These are phyloP conservation scores for Sinopyrophorus schimmeli DNA, from an alignment of 2,888 invertebrate species.

Conservation along the genomic window DNA sequence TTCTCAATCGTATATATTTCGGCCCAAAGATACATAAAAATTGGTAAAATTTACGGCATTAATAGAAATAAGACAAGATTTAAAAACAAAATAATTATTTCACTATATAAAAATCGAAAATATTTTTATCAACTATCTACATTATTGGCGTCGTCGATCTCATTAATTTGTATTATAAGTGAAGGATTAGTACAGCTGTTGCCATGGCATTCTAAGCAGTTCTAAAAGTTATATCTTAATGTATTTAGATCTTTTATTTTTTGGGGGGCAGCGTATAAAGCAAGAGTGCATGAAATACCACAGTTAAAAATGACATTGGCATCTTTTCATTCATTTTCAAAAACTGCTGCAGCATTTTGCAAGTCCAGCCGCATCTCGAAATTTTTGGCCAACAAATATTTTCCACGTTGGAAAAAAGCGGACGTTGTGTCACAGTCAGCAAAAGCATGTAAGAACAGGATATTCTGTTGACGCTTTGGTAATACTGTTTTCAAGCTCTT, in stretches of 20 bases:
- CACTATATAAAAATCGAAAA: no score
- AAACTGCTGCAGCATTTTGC: conserved; percentile 1
- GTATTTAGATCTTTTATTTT: conserved; percentile 10
- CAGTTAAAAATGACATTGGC: conserved; percentile 15
- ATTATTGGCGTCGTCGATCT: conserved; percentile 7
- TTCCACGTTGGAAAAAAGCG: conserved; percentile 20
- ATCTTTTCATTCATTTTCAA: conserved; percentile 21
- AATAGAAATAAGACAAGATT: no score
- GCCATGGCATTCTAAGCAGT: conserved; percentile 2
- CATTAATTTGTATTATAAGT: conserved; percentile 6
- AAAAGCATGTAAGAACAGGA: conserved; percentile 21
- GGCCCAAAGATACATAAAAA: no score
- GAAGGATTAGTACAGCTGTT: conserved; percentile 10
- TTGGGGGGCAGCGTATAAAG: conserved; percentile 6
- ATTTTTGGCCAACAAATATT: conserved; percentile 13
- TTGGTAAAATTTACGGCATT: no score
- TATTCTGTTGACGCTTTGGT: conserved; percentile 7
- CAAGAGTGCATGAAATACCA: conserved; percentile 10
- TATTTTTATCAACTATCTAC: no score
- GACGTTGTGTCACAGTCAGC: conserved; percentile 24
- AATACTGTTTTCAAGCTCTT: conserved; percentile 6
- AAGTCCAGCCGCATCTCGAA: neutral
- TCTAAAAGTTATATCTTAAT: conserved; percentile 14
- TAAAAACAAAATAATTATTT: no score
- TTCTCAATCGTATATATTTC: no score